phyloP scores from a whole-genome alignment of 2,797 vertebrate genomes.

The Syngnathus rostellatus region DNA sequence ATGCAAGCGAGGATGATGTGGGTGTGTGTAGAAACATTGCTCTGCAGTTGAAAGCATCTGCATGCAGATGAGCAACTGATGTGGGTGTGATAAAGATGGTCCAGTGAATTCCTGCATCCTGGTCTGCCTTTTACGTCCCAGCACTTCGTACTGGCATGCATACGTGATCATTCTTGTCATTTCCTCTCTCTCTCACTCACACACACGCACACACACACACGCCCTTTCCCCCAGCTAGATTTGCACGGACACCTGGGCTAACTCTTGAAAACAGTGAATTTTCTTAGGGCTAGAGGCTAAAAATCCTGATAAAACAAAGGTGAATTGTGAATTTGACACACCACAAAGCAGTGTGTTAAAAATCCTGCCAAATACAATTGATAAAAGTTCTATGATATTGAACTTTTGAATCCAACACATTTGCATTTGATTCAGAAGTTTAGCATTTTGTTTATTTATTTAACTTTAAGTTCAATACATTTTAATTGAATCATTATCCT shows the following conservation, averaged over 20 bases:
- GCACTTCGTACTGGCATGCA: slow-evolving; percentile 34
- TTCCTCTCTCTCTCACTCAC: slow-evolving; percentile 3
- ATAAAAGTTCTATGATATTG: no score
- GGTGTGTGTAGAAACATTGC: slow-evolving; percentile 31
- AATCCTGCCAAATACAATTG: neutral
- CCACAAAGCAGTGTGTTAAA: neutral
- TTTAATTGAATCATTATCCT: neutral
- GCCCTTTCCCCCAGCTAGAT: slow-evolving; percentile 5
- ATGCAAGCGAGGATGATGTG: slow-evolving; percentile 22
- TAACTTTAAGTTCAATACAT: no score
- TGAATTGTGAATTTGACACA: neutral
- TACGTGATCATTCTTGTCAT: neutral
- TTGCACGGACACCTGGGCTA: slow-evolving; percentile 58
- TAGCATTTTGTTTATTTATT: no score
- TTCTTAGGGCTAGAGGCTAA: slow-evolving; percentile 37
- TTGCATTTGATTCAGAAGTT: no score
- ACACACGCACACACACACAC: slow-evolving; percentile 11
- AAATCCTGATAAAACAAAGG: neutral
- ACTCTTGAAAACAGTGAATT: slow-evolving; percentile 33
- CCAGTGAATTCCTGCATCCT: slow-evolving; percentile 38
- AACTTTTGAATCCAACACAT: no score
- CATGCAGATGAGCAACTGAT: slow-evolving; percentile 35
- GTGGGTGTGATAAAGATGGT: slow-evolving; percentile 28
- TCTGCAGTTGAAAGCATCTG: slow-evolving; percentile 23
- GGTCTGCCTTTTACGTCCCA: slow-evolving; percentile 28